Conservation (phyloP, 2,888 invertebrate species). For the Folsomia candida region DNA sequence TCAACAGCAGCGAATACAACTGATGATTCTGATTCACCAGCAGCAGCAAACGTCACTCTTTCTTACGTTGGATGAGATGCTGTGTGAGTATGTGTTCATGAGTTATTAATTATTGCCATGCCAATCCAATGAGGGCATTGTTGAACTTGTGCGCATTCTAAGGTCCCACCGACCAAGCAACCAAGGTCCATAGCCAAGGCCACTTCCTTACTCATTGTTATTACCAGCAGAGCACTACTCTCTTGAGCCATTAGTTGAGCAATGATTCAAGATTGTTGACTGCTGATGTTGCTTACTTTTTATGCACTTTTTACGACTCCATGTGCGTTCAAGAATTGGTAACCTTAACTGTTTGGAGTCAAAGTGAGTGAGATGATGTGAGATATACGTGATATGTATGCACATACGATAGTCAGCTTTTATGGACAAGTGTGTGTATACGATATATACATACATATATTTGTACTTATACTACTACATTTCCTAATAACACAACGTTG, state of each 20-base stretch:
- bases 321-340: neutral
- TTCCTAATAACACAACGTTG: too few species aligned
- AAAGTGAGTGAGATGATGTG: too few species aligned
- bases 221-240: neutral
- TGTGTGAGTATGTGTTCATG: too few species aligned
- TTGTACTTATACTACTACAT: too few species aligned
- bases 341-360: too few species aligned
- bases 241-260: neutral
- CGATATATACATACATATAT: too few species aligned
- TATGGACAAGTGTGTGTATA: too few species aligned
- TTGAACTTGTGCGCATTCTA: slow-evolving; percentile 37
- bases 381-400: too few species aligned
- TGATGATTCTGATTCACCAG: neutral
- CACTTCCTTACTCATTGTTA: neutral
- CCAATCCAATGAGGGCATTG: slow-evolving; percentile 23
- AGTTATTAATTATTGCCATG: neutral
- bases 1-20: neutral
- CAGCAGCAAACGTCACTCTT: neutral
- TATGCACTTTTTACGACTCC: neutral
- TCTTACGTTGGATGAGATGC: neutral
- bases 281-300: too few species aligned
- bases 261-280: neutral
- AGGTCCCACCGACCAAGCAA: slow-evolving; percentile 24
- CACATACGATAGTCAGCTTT: too few species aligned
- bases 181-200: neutral